phyloP scores from a whole-genome alignment of 2,113 vertebrate species.

The Lipotes vexillifer region DNA sequence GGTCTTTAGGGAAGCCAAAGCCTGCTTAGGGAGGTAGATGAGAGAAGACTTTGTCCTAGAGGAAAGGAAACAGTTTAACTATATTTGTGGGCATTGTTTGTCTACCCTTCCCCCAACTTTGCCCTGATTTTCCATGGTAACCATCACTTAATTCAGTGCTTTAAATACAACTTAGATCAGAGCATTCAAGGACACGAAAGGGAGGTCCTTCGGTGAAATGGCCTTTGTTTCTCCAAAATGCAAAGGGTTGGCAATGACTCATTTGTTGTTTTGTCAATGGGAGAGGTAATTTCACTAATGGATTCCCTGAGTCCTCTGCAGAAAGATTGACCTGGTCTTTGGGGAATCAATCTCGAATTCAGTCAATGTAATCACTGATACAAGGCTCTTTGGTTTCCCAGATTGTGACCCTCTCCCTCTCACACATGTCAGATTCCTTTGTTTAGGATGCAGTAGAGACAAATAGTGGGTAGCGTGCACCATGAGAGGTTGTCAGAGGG shows the following conservation, averaged over 20 bases:
- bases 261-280: slow-evolving; percentile 36
- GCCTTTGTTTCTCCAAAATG: slow-evolving; percentile 39
- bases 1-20: neutral
- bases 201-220: neutral
- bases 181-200: slow-evolving; percentile 12
- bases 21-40: neutral
- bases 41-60: neutral
- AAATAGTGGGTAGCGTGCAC: neutral
- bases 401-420: neutral
- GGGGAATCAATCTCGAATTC: slow-evolving; percentile 45
- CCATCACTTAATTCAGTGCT: slow-evolving; percentile 19
- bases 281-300: slow-evolving; percentile 60
- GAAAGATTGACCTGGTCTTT: slow-evolving; percentile 32
- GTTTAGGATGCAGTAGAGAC: neutral
- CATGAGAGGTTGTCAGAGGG: neutral
- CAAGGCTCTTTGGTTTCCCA: slow-evolving; percentile 31
- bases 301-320: slow-evolving; percentile 25
- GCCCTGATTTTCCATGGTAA: neutral
- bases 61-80: neutral
- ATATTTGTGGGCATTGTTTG: neutral
- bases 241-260: slow-evolving; percentile 21
- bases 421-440: neutral
- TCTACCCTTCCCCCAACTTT: neutral
- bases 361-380: neutral
- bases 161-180: slow-evolving; percentile 27